Evolutionary conservation across 2,113 vertebrate genomes (phyloP), one percentile per base, ranked within the genome.

Genomic region (Salvelinus sp.): DNA sequence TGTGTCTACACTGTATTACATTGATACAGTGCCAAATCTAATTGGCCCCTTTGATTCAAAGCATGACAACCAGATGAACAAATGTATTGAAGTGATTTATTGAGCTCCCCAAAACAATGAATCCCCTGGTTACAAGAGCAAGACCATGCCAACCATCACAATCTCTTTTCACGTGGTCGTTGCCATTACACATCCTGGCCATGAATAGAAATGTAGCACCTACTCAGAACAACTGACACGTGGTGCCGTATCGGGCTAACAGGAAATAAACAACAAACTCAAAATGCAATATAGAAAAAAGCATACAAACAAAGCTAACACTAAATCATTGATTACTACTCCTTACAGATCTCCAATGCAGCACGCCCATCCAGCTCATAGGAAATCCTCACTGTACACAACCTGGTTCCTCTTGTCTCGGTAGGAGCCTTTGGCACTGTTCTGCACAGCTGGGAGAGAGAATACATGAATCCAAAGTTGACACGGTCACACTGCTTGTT

Each of bases 321-420:
- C 38, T 38, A 38, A 38, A 10, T 66, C 13, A 64, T 73, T 30
- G 13, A n/a, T 70, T 38, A 6, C 38, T 10, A 44, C 10, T 47
- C 62, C 33, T 27, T 27, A 12, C 38, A 44, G 65, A 25, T 71
- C 6, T 28, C 18, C 65, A 64, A n/a, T 18, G 38, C 14, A 44
- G 6, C 9, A 48, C 16, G 44, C 38, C 33, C 48, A 30, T 27
- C 1, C 3, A 4, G 27, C 63, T 80, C 73, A 79, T 70, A 95
- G 86, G 78, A 94, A 91, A 23, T 97, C 95, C 68, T 96, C 96
- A 28, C 73, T 95, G 88, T 97, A 97, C 75, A 94, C 93, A 1
- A 97, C 95, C 79, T 96, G 95, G 76, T 95, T 94, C 77, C 96
- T 92, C 91, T 96, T 96, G 92, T 97, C 96, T 68, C 93, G 90